phyloP scores from a whole-genome alignment of 2,113 vertebrate genomes.

The Barnardius zonarius region DNA sequence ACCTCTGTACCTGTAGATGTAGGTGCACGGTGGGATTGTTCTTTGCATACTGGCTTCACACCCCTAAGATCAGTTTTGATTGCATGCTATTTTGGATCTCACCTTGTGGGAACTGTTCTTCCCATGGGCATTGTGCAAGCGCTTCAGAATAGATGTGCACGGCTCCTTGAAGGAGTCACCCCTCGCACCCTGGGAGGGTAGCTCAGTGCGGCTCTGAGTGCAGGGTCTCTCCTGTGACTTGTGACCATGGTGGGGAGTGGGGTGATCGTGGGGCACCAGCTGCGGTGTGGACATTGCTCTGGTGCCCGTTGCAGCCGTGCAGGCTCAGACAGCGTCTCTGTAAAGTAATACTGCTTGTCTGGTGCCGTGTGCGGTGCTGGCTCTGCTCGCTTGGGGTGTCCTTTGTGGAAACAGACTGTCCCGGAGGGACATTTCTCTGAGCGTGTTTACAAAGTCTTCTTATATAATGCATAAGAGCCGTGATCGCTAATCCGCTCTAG shows the following conservation, averaged over 20 bases:
- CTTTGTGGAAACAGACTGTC: not conserved
- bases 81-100: not conserved
- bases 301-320: not conserved
- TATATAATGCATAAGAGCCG: not conserved
- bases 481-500: not conserved
- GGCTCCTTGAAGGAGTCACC: not conserved
- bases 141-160: fast-evolving
- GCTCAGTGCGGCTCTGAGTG: not conserved
- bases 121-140: not conserved
- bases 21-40: not conserved
- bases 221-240: not conserved
- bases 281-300: fast-evolving
- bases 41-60: not conserved
- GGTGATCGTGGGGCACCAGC: not conserved
- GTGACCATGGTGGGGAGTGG: not conserved
- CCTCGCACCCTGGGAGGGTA: fast-evolving
- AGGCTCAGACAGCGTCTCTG: not conserved
- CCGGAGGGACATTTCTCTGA: not conserved
- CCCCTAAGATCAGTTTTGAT: not conserved
- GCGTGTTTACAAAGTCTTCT: not conserved
- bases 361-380: fast-evolving
- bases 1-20: not conserved
- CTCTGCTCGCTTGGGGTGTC: not conserved
- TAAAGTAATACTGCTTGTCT: fast-evolving
- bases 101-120: not conserved